Base-by-base conservation (phyloP, 2,113 vertebrate species). In the Lepisosteus oculatus region DNA sequence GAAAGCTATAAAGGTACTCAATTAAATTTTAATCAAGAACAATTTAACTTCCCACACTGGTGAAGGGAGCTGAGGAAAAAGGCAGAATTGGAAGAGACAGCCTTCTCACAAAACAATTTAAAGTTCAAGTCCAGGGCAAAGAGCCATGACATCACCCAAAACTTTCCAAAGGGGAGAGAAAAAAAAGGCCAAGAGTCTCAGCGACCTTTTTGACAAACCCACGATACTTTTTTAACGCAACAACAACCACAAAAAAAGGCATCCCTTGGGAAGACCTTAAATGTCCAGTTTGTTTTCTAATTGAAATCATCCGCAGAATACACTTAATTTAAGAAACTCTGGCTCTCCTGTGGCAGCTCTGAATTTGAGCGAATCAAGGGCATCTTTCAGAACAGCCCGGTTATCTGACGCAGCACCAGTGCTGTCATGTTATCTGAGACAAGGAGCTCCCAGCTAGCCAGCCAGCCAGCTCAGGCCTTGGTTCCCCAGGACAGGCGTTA, bases 11-110 rank as follows among this genome's bases (percentile, higher is more conserved):
- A 83, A 80, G 79, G 80, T 78, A 84, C 79, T 80, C 76, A 80
- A 89, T 91, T 85, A 89, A 88, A 88, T 86, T 84, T 89, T 87
- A 87, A 92, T 85, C 79, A 72, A 79, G 71, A 86, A 81, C 79
- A 78, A 84, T 81, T 83, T 79, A 76, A 61, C 71, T 42, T 43
- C 67, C 62, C 56, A 47, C 65, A 76, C 76, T 79, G 45, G 2
- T 74, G 55, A 74, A 73, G 68, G 71, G 70, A 44, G 71, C 73
- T 51, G 77, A 76, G 72, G 78, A 75, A 81, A 80, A 69, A 61
- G 69, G 73, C 56, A 69, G 84, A 85, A 90, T 83, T 75, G 78
- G 83, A 88, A 80, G 82, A 85, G 88, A 90, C 83, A 74, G 79
- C 75, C 84, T 74, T 65, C 56, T 77, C 81, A 80, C 76, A 85